Base-by-base conservation (phyloP, 2,888 invertebrate species). In the Cotesia congregata region DNA sequence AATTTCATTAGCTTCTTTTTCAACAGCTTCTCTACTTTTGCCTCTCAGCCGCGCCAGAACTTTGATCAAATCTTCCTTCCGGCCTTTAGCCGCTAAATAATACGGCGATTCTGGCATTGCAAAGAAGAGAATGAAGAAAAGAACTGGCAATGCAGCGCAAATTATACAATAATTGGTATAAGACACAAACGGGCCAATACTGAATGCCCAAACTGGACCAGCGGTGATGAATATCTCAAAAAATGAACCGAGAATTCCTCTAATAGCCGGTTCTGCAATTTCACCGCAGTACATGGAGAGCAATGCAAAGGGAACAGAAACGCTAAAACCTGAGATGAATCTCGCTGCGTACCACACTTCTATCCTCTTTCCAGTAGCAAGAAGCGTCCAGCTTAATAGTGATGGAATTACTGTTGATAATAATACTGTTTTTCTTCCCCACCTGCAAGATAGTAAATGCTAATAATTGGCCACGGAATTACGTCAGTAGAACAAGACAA, bases 221-320 rank as follows among this genome's bases (percentile, higher is more conserved):
- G 92, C 70, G 0, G 90, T 91, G 61, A 96, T 93, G 90, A 95
- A 95, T 67, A 93, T 90, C 84, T 95, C 95, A 83, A 97, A 93
- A 77, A 95, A 93, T 0, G 97, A 94, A 0, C 96, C 96, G 0
- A 97, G 90, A 0, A 95, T 93, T 0, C 97, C 97, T 80, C 97
- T 91, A n/a, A 94, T 92, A 39, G 94, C 93, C 77, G 94, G 93
- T 90, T 95, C 94, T n/a, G 96, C 92, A 69, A 96, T 94, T 90
- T 97, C 97, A 72, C 95, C 95, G 76, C 96, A 93, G 90, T 97
- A 97, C 92, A 96, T 94, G 0, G 97, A 96, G 1, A 93, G 92
- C 1, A 94, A 92, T 0, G 94, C 93, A 90, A 94, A 94, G 38
- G 93, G 90, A 84, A 93, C 92, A 0, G 95, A 94, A 0, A 93